Evolutionary conservation across 23 tunicate species (phyloP), one percentile per base, ranked within the genome.

Genomic region (Corella eumyota): DNA sequence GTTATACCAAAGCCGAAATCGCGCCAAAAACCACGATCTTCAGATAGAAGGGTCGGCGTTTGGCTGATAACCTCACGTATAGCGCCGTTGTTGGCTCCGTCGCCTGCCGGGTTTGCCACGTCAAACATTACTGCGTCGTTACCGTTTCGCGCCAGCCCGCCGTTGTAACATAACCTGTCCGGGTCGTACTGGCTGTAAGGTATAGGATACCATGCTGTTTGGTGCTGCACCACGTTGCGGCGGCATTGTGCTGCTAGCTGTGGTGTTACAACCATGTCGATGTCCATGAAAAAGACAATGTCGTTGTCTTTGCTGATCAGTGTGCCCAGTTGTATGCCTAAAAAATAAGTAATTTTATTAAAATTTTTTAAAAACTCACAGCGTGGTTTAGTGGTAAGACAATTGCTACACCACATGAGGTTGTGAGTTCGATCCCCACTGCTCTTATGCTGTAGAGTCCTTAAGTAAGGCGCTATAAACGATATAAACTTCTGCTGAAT

Each of bases 181-280:
- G 96, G 96, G 31, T 78, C 87, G 50, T 88, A 88, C 58, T 88
- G 96, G 56, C 88, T 78, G 76, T 69, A 88, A 15, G 96, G 77
- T 17, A 72, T 67, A 4, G 96, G 96, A 62, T 74, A 88, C 96
- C 96, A 88, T 7, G 80, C 88, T 25, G 35, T 50, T 23, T 50
- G 6, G 61, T 71, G 72, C 34, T 60, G 61, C 13, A 21, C 33
- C 28, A 48, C 76, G 32, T 62, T 69, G 17, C 66, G 66, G 4
- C 85, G 57, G 68, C 96, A 88, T 33, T 78, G 96, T 11, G 72
- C 58, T 27, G 58, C 81, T 5, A 88, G 64, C 4, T 58, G 29
- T 25, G 88, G 74, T 0, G 96, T 88, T 25, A 88, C 96, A n/a
- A 88, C 44, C 96, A 88, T 88, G 47, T 88, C 96, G 21, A 88